These are phyloP conservation scores for Malachius bipustulatus DNA, from an alignment of 2,888 invertebrate species.

Conservation along the genomic window DNA sequence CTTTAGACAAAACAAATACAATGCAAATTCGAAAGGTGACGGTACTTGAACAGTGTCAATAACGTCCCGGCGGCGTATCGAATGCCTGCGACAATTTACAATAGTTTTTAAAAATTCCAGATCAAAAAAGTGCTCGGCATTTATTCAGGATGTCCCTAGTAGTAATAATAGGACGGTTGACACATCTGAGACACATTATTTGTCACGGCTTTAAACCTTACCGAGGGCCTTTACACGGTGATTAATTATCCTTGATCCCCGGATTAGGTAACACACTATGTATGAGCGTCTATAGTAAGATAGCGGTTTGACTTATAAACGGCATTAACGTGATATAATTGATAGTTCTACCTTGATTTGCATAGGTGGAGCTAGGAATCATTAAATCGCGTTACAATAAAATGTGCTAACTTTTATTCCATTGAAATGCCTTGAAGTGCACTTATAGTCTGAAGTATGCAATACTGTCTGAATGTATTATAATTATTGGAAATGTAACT, in stretches of 20 bases:
- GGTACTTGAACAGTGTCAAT: slow-evolving; percentile 25
- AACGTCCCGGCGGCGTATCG: slow-evolving; percentile 22
- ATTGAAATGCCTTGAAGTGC: too few relatives aligned
- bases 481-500: too few relatives aligned
- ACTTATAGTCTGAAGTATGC: too few relatives aligned
- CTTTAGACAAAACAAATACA: slow-evolving; percentile 21
- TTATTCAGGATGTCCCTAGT: slow-evolving; percentile 25
- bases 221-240: slow-evolving; percentile 26
- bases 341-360: too few relatives aligned
- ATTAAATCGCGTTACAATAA: too few relatives aligned
- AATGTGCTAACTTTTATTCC: too few relatives aligned
- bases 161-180: slow-evolving; percentile 30
- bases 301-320: too few relatives aligned
- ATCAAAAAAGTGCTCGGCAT: slow-evolving; percentile 26
- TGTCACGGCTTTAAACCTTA: slow-evolving; percentile 33
- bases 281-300: too few relatives aligned
- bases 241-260: slow-evolving; percentile 31
- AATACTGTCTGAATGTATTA: too few relatives aligned
- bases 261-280: slow-evolving; percentile 30
- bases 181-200: slow-evolving; percentile 33
- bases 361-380: too few relatives aligned
- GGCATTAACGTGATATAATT: too few relatives aligned
- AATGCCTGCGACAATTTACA: slow-evolving; percentile 29
- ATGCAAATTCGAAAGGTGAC: slow-evolving; percentile 23
- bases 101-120: slow-evolving; percentile 27